Conservation (phyloP, 2,888 invertebrate genomes). For the Mythimna pallens region DNA sequence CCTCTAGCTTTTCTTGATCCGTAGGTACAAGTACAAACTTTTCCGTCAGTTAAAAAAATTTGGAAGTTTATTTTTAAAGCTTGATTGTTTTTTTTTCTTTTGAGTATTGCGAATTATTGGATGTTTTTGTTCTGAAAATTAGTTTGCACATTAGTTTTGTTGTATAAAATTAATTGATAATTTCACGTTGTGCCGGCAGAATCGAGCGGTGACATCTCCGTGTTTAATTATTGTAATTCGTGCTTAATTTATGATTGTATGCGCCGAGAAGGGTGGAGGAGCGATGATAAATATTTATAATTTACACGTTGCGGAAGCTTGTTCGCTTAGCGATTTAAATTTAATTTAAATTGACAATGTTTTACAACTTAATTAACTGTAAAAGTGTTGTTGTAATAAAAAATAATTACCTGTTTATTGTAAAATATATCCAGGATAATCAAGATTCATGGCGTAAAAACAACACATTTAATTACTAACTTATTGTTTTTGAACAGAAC, state of each 20-base stretch:
- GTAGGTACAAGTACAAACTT: conserved; percentile 27
- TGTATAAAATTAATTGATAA: conserved; percentile 25
- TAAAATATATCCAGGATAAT: conserved; percentile 9
- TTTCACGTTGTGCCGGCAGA: conserved; percentile 54
- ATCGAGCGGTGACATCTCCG: conserved; percentile 71
- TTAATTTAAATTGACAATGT: conserved; percentile 44
- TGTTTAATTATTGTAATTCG: conserved; percentile 61
- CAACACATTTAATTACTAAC: conserved; percentile 1
- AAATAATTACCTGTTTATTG: not conserved
- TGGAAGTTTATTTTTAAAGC: conserved; percentile 72
- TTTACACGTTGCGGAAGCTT: conserved; percentile 57
- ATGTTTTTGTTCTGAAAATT: conserved; percentile 74
- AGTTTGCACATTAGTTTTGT: conserved; percentile 58
- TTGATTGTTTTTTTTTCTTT: conserved; percentile 72
- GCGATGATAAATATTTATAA: conserved; percentile 64
- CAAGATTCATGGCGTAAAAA: not conserved
- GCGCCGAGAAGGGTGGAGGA: conserved; percentile 68
- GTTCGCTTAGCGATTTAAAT: conserved; percentile 48
- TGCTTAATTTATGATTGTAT: conserved; percentile 63
- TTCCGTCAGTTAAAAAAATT: conserved; percentile 56
- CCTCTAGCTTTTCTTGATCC: conserved; percentile 17
- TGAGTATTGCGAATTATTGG: conserved; percentile 70
- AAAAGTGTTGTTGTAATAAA: conserved; percentile 18
- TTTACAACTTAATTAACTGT: conserved; percentile 20
- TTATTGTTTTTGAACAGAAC: conserved; percentile 4